Base-by-base conservation (phyloP, 2,888 invertebrate species). In the Amblyjoppa proteus region DNA sequence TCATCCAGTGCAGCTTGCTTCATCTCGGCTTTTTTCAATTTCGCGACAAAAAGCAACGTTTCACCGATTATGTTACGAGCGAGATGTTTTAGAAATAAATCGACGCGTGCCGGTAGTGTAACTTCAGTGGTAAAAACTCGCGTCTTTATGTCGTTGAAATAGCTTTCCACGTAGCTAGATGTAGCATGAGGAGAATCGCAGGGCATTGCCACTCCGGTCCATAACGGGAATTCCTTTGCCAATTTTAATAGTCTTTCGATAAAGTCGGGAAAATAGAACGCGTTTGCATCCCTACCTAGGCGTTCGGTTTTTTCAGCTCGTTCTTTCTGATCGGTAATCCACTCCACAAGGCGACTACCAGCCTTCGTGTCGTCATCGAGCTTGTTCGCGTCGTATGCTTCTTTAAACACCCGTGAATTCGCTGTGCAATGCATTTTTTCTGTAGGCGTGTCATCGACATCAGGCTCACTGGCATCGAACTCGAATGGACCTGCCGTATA, bases 261-360 rank as follows among this genome's bases (percentile, higher is more conserved):
- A 45, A 81, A 81, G 25, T 74, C 51, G 25, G 81, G 81, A 13
- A 81, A 41, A 68, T 74, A 81, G 31, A 74, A 81, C 3, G 73
- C 31, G 68, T 81, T 81, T 16, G 49, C 34, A 38, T 74, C 53
- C 16, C 9, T 11, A 25, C 68, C 81, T 5, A 28, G 11, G 11
- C 11, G n/a, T 38, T 64, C 13, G 31, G 53, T 68, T 38, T 64
- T 25, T 28, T 45, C 20, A 7, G 81, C 74, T 49, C 25, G 41
- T 16, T 20, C 31, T 38, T 41, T 51, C 13, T 41, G 64, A 20
- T 64, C 56, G 1, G 31, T 31, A 31, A 69, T 71, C 61, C 45
- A 61, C 3, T 31, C 61, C 51, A 38, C 56, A 79, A 70, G 13
- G 58, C 58, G 71, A 70, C 41, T 49, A 51, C 58, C 16, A 28